Evolutionary conservation across 2,113 vertebrate species (phyloP).

Genomic region (Macaca mulatta): DNA sequence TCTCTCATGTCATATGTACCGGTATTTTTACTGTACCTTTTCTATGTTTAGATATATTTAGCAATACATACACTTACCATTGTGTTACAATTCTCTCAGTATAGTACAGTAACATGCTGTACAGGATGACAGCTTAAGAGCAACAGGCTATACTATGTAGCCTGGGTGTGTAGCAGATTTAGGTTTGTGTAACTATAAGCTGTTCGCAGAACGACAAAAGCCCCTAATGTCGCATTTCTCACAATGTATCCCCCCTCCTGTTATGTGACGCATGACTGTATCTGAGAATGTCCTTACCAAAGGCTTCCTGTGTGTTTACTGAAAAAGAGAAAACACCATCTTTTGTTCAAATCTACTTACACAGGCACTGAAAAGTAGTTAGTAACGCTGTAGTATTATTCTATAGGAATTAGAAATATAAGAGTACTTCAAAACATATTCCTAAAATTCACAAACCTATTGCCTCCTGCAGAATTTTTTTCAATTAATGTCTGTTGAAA

Average conservation of each 20-base stretch:
- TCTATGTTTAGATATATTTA: not conserved
- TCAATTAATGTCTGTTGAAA: not conserved
- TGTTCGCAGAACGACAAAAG: not conserved
- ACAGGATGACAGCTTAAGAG: not conserved
- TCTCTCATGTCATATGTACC: not conserved
- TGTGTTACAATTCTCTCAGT: not conserved
- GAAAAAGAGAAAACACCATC: not conserved
- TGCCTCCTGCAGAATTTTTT: not conserved
- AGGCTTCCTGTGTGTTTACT: not conserved
- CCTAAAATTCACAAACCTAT: not conserved
- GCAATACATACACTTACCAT: not conserved
- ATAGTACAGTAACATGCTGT: not conserved
- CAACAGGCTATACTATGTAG: not conserved
- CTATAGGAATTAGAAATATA: not conserved
- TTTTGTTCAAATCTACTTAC: not conserved
- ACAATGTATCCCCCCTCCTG: not conserved
- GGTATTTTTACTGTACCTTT: not conserved
- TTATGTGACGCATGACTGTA: not conserved
- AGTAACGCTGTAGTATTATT: not conserved
- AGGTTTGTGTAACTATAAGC: not conserved
- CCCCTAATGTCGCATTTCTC: not conserved
- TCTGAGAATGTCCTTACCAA: not conserved
- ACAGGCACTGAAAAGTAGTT: not conserved
- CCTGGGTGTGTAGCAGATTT: not conserved
- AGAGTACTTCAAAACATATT: not conserved